A percentile compares a stretch with the other conserved stretches of the same genome.
phyloP scores from a whole-genome alignment of 2,888 invertebrate species.

The Notodonta ziczac region DNA sequence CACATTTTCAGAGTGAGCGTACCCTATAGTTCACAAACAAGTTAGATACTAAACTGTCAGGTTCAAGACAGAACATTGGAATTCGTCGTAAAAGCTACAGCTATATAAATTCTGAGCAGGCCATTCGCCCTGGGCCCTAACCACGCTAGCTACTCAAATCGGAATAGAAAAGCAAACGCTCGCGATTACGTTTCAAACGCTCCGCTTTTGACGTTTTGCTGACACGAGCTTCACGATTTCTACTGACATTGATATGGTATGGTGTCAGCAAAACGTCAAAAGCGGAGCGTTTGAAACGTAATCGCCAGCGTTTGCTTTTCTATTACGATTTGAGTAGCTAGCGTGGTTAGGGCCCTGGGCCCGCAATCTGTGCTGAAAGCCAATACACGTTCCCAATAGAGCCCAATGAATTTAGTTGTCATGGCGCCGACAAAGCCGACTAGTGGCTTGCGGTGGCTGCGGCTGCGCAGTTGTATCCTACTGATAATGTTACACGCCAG shows the following conservation, averaged over 20 bases:
- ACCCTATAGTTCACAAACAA: not conserved
- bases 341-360: too few relatives aligned
- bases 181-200: too few relatives aligned
- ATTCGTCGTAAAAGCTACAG: slow-evolving; percentile 28
- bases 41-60: slow-evolving; percentile 22
- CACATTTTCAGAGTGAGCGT: not conserved
- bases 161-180: too few relatives aligned
- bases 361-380: slow-evolving; percentile 30
- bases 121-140: slow-evolving; percentile 43
- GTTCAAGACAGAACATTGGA: slow-evolving; percentile 20
- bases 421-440: slow-evolving; percentile 53
- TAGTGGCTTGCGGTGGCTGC: slow-evolving; percentile 42
- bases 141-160: too few relatives aligned
- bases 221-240: too few relatives aligned
- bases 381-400: slow-evolving; percentile 34
- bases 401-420: slow-evolving; percentile 60
- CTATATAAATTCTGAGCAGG: slow-evolving; percentile 45
- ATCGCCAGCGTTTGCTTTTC: too few relatives aligned
- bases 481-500: slow-evolving; percentile 24
- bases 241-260: too few relatives aligned
- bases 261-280: too few relatives aligned
- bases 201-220: too few relatives aligned
- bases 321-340: too few relatives aligned
- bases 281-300: too few relatives aligned
- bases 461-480: slow-evolving; percentile 18